Conservation (phyloP, 2,113 vertebrate species). For the Platichthys flesus region DNA sequence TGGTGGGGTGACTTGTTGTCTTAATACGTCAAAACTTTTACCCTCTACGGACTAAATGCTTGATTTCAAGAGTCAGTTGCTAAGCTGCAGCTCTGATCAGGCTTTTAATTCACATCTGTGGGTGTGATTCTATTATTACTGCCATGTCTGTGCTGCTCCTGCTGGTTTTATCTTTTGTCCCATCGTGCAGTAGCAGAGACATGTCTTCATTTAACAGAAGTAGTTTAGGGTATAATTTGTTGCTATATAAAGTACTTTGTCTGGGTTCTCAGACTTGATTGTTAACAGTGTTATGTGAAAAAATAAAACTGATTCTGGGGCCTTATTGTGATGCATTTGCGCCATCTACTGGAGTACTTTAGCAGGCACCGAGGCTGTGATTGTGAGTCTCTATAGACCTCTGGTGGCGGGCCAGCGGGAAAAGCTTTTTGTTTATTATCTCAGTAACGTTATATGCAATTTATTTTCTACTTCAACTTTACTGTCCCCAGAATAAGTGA, state of each 20-base stretch:
- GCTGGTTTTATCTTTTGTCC: conserved; percentile 44
- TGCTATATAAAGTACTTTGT: conserved; percentile 23
- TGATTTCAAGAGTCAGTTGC: conserved; percentile 22
- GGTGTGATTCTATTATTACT: conserved; percentile 44
- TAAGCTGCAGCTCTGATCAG: conserved; percentile 21
- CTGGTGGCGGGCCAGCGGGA: conserved; percentile 40
- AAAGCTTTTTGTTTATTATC: background rate
- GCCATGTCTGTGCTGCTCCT: conserved; percentile 7
- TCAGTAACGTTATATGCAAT: background rate
- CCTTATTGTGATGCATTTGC: background rate
- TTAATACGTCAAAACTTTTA: background rate
- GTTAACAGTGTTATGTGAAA: background rate
- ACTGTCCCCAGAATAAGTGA: background rate
- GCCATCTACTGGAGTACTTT: conserved; percentile 39
- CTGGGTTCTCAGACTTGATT: conserved; percentile 7
- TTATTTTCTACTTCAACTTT: background rate
- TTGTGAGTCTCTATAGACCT: conserved; percentile 41
- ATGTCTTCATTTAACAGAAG: conserved; percentile 23
- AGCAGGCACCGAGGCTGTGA: background rate
- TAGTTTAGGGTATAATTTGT: conserved; percentile 37
- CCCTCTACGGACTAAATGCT: background rate
- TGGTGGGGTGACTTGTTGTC: background rate
- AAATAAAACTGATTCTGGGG: background rate
- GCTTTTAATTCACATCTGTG: conserved; percentile 25
- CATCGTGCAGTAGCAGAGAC: conserved; percentile 6